These are phyloP conservation scores for Dreissena polymorpha DNA, from an alignment of 1,140 invertebrate species.

Conservation along the genomic window DNA sequence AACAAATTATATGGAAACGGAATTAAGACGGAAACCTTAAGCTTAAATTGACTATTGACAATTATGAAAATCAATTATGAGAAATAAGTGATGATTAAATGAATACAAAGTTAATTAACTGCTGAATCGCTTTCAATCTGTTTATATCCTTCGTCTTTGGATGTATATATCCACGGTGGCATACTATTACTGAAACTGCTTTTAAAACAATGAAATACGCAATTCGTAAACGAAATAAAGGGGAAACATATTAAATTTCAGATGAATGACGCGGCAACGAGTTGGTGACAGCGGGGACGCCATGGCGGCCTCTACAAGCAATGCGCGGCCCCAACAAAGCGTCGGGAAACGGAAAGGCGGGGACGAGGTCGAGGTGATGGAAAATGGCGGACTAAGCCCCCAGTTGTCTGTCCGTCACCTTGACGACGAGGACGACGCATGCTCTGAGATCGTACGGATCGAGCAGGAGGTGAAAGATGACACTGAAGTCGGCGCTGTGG, in stretches of 20 bases:
- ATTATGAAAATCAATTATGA: too few species aligned
- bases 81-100: too few species aligned
- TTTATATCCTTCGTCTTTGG: too few species aligned
- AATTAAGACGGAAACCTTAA: too few species aligned
- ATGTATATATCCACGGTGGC: too few species aligned
- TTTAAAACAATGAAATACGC: too few species aligned
- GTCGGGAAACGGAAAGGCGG: slow-evolving; percentile 35
- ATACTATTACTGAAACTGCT: too few species aligned
- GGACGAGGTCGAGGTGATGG: slow-evolving; percentile 72
- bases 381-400: slow-evolving; percentile 76
- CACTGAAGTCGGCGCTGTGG: slow-evolving; percentile 64
- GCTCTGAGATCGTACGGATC: slow-evolving; percentile 76
- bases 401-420: slow-evolving; percentile 70
- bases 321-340: neutral
- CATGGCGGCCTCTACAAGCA: slow-evolving; percentile 16
- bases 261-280: neutral
- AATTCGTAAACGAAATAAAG: too few species aligned
- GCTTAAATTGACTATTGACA: too few species aligned
- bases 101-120: too few species aligned
- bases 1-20: too few species aligned
- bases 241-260: neutral
- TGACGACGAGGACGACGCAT: slow-evolving; percentile 74
- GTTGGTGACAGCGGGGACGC: neutral
- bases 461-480: slow-evolving; percentile 68
- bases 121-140: too few species aligned